phyloP scores from a whole-genome alignment of 1,140 invertebrate species.

The Drosophila punjabiensis region DNA sequence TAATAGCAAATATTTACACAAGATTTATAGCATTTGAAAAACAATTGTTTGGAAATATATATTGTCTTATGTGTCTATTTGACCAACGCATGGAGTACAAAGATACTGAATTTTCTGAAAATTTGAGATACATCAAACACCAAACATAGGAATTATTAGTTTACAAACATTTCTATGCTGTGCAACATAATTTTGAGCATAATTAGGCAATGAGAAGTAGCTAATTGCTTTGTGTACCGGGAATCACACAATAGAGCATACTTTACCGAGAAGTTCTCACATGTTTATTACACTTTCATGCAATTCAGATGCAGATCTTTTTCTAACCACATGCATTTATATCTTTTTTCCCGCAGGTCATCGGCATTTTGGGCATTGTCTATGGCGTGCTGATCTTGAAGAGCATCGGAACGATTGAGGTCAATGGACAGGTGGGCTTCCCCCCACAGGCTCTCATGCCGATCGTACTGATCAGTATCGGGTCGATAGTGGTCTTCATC shows the following conservation, averaged over 20 bases:
- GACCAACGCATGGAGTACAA: neutral
- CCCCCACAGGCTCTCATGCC: conserved; percentile 86
- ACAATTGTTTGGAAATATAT: neutral
- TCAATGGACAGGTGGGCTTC: conserved; percentile 86
- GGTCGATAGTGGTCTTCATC: conserved; percentile 90
- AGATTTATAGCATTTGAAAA: neutral
- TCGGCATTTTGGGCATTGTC: conserved; percentile 88
- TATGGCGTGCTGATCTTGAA: conserved; percentile 87
- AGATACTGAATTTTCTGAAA: no score
- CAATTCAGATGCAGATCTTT: neutral
- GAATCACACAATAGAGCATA: no score
- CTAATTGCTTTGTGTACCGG: no score
- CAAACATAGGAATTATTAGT: no score
- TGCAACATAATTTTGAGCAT: no score
- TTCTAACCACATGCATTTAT: neutral
- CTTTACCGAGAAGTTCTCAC: no score
- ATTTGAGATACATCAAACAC: no score
- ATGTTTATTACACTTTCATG: neutral
- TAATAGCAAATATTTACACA: neutral
- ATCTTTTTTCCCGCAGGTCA: conserved; percentile 85
- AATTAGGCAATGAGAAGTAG: no score
- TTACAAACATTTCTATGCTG: no score
- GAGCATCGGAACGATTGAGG: conserved; percentile 86
- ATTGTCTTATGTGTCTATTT: neutral
- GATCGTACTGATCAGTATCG: conserved; percentile 90